Conservation (phyloP, 2,888 invertebrate genomes). For the Cabera pusaria region DNA sequence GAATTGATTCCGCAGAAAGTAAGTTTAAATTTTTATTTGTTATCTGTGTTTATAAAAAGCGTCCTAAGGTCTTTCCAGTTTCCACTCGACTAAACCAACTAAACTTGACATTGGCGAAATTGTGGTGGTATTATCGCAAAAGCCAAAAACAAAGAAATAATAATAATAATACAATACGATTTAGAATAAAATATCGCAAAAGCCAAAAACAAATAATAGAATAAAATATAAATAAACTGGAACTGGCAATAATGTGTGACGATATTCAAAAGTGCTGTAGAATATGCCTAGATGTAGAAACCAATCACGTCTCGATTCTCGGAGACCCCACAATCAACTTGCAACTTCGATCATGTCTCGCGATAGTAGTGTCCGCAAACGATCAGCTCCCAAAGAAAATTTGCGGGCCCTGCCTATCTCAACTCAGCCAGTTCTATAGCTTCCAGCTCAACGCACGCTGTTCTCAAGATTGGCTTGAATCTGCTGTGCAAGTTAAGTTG, state of each 20-base stretch:
- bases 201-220: too few relatives aligned
- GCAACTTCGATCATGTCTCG: slow-evolving; percentile 69
- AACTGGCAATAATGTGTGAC: slow-evolving; percentile 69
- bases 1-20: too few relatives aligned
- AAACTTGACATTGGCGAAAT: too few relatives aligned
- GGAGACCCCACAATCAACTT: slow-evolving; percentile 62
- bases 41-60: too few relatives aligned
- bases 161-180: too few relatives aligned
- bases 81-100: too few relatives aligned
- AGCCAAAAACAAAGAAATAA: too few relatives aligned
- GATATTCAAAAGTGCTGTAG: slow-evolving; percentile 64
- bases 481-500: slow-evolving; percentile 54
- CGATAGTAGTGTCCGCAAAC: slow-evolving; percentile 50
- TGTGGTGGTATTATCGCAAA: too few relatives aligned
- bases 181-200: too few relatives aligned
- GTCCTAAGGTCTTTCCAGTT: too few relatives aligned
- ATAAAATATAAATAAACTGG: too few relatives aligned
- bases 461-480: slow-evolving; percentile 74
- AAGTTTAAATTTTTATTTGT: too few relatives aligned
- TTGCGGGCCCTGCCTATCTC: slow-evolving; percentile 65
- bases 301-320: slow-evolving; percentile 62
- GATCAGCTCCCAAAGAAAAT: slow-evolving; percentile 67
- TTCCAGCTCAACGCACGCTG: slow-evolving; percentile 73
- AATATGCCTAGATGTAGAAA: slow-evolving; percentile 65
- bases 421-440: slow-evolving; percentile 68